phyloP scores from a whole-genome alignment of 2,888 invertebrate species.

The Norana najaformis region DNA sequence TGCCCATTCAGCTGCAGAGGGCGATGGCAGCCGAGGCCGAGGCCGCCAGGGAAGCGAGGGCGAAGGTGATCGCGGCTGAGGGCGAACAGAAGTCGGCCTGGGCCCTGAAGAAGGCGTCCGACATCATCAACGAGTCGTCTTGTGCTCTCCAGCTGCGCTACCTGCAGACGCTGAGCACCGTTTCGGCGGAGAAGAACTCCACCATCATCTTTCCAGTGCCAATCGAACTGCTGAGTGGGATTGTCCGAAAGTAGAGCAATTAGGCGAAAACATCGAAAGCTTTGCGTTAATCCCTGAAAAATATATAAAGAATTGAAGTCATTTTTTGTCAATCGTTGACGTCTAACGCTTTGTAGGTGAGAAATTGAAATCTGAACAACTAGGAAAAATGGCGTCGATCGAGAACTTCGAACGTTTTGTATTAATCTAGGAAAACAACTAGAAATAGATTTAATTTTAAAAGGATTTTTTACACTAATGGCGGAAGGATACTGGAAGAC shows the following conservation, averaged over 20 bases:
- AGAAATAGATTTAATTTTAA: too few relatives aligned
- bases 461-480: too few relatives aligned
- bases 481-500: too few relatives aligned
- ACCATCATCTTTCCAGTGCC: slow-evolving; percentile 81
- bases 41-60: slow-evolving; percentile 56
- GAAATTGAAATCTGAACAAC: too few relatives aligned
- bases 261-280: neutral
- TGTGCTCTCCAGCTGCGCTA: slow-evolving; percentile 91
- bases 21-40: slow-evolving; percentile 41
- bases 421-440: too few relatives aligned
- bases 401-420: too few relatives aligned
- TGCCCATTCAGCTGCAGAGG: slow-evolving; percentile 52
- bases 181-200: slow-evolving; percentile 59
- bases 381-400: too few relatives aligned
- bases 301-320: neutral
- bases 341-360: too few relatives aligned
- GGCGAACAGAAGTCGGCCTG: slow-evolving; percentile 92
- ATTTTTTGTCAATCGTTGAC: neutral
- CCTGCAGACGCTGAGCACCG: slow-evolving; percentile 79
- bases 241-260: slow-evolving; percentile 36
- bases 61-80: slow-evolving; percentile 83
- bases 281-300: neutral
- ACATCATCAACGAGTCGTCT: slow-evolving; percentile 88
- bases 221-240: slow-evolving; percentile 71
- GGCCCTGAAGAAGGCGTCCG: slow-evolving; percentile 88